Percentiles rank a stretch among this genome's conserved stretches.
These are phyloP conservation scores for Podabrus alpinus DNA, from an alignment of 2,888 invertebrate genomes.

Conservation along the genomic window DNA sequence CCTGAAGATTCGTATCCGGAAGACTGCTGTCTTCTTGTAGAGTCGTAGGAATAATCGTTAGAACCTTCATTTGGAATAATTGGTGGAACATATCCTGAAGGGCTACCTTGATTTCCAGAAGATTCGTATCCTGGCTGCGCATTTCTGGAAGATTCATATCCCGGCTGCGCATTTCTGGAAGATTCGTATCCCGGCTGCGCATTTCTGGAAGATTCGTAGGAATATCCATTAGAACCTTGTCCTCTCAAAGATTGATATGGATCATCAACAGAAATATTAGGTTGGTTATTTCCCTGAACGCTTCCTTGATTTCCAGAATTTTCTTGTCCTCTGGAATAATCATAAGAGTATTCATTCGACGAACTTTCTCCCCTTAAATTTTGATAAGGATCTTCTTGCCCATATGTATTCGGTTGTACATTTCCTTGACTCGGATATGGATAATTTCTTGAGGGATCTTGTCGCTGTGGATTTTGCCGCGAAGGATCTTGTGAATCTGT, in stretches of 20 bases:
- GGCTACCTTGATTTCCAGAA: background rate
- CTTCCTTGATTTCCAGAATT: background rate
- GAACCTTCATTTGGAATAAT: background rate
- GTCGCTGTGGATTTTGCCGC: background rate
- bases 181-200: constrained; percentile 1
- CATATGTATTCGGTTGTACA: background rate
- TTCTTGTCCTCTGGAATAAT: background rate
- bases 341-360: background rate
- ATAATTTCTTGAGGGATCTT: background rate
- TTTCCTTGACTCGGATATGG: background rate
- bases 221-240: background rate
- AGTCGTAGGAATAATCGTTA: background rate
- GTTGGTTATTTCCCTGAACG: background rate
- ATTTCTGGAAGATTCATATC: background rate
- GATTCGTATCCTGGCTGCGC: background rate
- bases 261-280: background rate
- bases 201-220: background rate
- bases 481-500: background rate
- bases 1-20: background rate
- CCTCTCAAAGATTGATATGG: background rate
- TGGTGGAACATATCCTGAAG: background rate
- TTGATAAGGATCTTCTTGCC: background rate
- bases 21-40: background rate
- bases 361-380: background rate
- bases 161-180: background rate